Percentiles rank a stretch among this genome's conserved stretches.
Evolutionary conservation across 2,888 invertebrate species (phyloP).

Genomic region (Rotaria macrura): DNA sequence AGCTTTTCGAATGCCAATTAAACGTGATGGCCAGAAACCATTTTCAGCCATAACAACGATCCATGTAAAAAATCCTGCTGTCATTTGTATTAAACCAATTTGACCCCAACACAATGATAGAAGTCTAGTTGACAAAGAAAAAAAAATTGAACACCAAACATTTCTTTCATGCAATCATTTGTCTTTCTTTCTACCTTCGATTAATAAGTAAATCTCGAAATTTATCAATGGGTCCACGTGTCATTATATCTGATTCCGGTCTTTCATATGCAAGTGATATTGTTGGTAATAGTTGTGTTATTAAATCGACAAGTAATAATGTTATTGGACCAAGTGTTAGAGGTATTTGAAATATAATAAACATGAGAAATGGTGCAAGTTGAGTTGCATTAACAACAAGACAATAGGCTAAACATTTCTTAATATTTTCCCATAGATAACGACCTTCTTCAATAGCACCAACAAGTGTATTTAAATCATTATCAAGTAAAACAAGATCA

Average conservation of each 20-base stretch:
- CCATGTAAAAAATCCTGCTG: constrained; percentile 12
- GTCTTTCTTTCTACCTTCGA: background rate
- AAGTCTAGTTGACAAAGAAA: background rate
- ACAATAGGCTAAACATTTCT: constrained; percentile 15
- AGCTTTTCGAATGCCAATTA: constrained; percentile 5
- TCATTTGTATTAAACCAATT: background rate
- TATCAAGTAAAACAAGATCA: constrained; percentile 16
- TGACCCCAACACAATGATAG: background rate
- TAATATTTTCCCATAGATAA: constrained; percentile 9
- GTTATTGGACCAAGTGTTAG: constrained; percentile 15
- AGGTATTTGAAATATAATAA: constrained; percentile 2
- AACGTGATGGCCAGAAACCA: constrained; percentile 14
- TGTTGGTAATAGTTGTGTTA: constrained; percentile 4
- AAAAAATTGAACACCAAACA: too few species aligned
- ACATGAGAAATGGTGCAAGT: background rate
- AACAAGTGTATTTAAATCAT: constrained; percentile 13
- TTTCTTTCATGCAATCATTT: too few species aligned
- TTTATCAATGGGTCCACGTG: constrained; percentile 2
- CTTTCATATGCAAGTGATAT: background rate
- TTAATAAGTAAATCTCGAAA: constrained; percentile 2
- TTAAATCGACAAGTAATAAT: constrained; percentile 15
- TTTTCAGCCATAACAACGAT: constrained; percentile 12
- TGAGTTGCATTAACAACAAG: background rate
- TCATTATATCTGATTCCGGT: constrained; percentile 14
- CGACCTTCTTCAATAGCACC: constrained; percentile 20